phyloP scores from a whole-genome alignment of 1,140 invertebrate species.

The Panagrolaimus sp. region DNA sequence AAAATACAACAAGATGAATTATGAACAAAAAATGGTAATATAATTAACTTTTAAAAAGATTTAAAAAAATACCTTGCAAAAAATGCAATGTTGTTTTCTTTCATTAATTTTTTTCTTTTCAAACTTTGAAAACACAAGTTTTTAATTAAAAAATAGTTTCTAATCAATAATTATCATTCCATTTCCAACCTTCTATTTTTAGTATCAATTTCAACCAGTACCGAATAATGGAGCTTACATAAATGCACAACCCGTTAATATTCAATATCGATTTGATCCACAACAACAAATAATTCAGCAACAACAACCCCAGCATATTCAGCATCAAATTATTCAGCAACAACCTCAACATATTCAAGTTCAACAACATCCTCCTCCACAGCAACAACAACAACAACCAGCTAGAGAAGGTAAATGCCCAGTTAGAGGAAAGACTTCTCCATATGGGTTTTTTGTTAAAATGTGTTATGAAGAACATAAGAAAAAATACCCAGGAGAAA shows the following conservation, averaged over 20 bases:
- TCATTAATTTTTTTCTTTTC: too few species aligned
- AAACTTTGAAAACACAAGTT: too few species aligned
- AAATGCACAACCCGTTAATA: background rate
- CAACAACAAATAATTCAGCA: background rate
- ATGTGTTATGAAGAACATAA: constrained; percentile 84
- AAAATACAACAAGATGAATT: too few species aligned
- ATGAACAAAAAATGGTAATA: too few species aligned
- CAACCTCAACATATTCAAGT: too few species aligned
- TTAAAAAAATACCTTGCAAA: too few species aligned
- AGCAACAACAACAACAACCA: background rate
- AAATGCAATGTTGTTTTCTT: too few species aligned
- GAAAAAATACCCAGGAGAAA: constrained; percentile 96
- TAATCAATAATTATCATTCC: too few species aligned
- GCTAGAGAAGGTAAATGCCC: constrained; percentile 33
- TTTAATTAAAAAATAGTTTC: too few species aligned
- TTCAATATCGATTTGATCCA: constrained; percentile 7
- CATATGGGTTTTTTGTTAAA: constrained; percentile 98
- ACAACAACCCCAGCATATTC: constrained; percentile 10
- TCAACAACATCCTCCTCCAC: background rate
- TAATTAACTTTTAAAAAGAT: too few species aligned
- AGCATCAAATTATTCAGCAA: constrained; percentile 10
- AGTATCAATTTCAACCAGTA: constrained; percentile 12
- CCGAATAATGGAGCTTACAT: background rate
- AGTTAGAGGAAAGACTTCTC: constrained; percentile 85
- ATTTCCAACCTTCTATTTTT: background rate